These are phyloP conservation scores for Rotaria macrura DNA, from an alignment of 2,888 invertebrate genomes.

Conservation along the genomic window DNA sequence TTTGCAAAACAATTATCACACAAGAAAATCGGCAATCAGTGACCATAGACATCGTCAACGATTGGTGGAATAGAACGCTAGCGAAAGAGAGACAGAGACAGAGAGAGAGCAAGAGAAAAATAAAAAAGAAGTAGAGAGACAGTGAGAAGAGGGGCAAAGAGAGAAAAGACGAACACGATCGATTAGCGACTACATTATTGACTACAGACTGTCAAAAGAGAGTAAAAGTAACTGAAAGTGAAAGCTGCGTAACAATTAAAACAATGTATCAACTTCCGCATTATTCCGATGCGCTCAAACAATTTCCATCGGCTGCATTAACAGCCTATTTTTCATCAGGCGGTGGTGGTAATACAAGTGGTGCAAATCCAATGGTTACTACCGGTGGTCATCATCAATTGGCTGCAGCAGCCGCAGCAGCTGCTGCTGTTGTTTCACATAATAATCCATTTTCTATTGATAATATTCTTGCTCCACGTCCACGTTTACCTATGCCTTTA, in stretches of 20 bases:
- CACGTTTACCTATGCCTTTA: neutral
- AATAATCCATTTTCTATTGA: slow-evolving; percentile 19
- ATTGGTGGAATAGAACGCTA: neutral
- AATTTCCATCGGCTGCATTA: neutral
- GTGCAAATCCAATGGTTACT: neutral
- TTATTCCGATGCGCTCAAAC: slow-evolving; percentile 10
- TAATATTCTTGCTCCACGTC: neutral
- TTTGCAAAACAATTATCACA: neutral
- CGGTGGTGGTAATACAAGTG: neutral
- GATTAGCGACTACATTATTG: slow-evolving; percentile 15
- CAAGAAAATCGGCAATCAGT: neutral
- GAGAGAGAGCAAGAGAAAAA: neutral
- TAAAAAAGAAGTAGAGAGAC: neutral
- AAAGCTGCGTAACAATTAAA: neutral
- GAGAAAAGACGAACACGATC: neutral
- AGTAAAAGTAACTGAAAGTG: neutral
- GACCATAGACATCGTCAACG: neutral
- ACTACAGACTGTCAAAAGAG: slow-evolving; percentile 4
- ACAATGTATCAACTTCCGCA: slow-evolving; percentile 10
- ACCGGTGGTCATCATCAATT: neutral
- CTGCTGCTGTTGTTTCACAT: neutral
- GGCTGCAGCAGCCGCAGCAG: neutral
- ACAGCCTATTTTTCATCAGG: neutral
- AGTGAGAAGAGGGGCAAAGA: neutral
- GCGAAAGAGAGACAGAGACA: neutral